Conservation (phyloP, 2,113 vertebrate genomes). For the Lepus americanus region DNA sequence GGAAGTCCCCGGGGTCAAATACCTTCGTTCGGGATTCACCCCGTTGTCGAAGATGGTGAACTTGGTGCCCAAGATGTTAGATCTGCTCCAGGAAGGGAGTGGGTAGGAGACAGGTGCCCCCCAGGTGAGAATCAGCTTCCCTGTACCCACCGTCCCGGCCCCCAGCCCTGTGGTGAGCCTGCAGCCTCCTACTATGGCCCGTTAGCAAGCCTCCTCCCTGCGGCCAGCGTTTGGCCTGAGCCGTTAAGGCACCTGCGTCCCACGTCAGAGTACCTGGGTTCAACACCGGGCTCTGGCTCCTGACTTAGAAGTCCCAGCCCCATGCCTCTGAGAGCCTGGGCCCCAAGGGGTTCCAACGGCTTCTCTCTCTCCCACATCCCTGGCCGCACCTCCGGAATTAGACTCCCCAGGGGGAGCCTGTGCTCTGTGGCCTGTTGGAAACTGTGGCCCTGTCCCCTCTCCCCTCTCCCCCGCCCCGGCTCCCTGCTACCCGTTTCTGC, state of each 20-base stretch:
- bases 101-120: not conserved
- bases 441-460: not conserved
- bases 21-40: slow-evolving; percentile 91
- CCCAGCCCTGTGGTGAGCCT: not conserved
- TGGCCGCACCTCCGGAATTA: not conserved
- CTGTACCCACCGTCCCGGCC: not conserved
- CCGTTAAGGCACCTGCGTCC: too few relatives aligned
- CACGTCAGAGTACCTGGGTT: too few relatives aligned
- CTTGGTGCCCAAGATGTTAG: slow-evolving; percentile 92
- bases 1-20: slow-evolving; percentile 88
- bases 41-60: slow-evolving; percentile 93
- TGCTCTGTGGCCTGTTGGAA: not conserved
- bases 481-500: slow-evolving; percentile 15
- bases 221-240: too few relatives aligned
- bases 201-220: not conserved
- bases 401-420: not conserved
- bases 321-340: not conserved
- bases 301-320: not conserved
- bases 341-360: not conserved
- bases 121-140: not conserved
- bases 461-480: too few relatives aligned
- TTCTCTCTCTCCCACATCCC: not conserved
- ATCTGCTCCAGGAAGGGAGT: slow-evolving; percentile 53
- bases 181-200: not conserved
- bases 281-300: too few relatives aligned